A percentile compares a stretch with the other conserved stretches of the same genome.
These are phyloP conservation scores for Galleria mellonella DNA, from an alignment of 1,140 invertebrate genomes.

Conservation along the genomic window DNA sequence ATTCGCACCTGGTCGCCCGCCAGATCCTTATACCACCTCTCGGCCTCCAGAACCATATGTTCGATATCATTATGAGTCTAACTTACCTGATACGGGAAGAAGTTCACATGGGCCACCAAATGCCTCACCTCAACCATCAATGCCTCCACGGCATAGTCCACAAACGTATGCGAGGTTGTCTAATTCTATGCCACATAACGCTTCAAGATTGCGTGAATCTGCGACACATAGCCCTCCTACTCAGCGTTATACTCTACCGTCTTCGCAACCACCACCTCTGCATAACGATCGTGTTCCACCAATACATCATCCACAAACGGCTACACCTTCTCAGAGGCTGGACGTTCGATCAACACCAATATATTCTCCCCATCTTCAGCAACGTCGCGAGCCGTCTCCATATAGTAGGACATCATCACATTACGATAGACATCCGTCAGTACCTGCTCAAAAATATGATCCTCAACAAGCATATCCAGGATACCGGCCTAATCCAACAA, in stretches of 20 bases:
- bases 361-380: slow-evolving; percentile 37
- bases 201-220: slow-evolving; percentile 43
- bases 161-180: slow-evolving; percentile 56
- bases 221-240: slow-evolving; percentile 37
- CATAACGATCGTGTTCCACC: slow-evolving; percentile 62
- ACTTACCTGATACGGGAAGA: slow-evolving; percentile 34
- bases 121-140: slow-evolving; percentile 49
- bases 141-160: slow-evolving; percentile 46
- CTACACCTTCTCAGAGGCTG: slow-evolving; percentile 33
- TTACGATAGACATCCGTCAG: slow-evolving; percentile 50
- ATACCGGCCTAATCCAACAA: slow-evolving; percentile 39
- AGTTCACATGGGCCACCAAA: slow-evolving; percentile 36
- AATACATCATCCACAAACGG: slow-evolving; percentile 53
- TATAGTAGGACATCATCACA: slow-evolving; percentile 31
- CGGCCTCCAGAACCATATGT: slow-evolving; percentile 45
- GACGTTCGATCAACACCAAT: slow-evolving; percentile 39
- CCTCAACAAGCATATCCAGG: slow-evolving; percentile 61
- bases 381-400: slow-evolving; percentile 46
- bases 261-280: slow-evolving; percentile 48
- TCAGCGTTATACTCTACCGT: slow-evolving; percentile 42
- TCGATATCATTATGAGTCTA: slow-evolving; percentile 53
- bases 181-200: slow-evolving; percentile 40
- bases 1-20: slow-evolving; percentile 39
- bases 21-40: slow-evolving; percentile 52
- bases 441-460: slow-evolving; percentile 58